Evolutionary conservation across 2,113 vertebrate species (phyloP).

Genomic region (Otis tarda): DNA sequence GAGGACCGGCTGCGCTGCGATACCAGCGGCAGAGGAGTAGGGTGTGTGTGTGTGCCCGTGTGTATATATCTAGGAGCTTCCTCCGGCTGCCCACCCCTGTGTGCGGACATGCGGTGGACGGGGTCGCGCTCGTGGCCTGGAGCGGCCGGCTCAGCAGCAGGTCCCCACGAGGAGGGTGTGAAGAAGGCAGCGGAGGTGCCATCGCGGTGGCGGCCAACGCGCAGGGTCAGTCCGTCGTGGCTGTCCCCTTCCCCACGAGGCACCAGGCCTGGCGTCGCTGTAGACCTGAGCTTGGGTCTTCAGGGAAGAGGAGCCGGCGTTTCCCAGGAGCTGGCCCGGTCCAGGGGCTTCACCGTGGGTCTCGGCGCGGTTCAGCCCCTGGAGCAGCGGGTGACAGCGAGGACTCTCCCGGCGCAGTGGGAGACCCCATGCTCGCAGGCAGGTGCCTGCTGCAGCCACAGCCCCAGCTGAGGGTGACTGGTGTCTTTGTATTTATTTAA

Average conservation of each 20-base stretch:
- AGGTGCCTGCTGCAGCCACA: background rate
- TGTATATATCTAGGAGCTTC: constrained; percentile 43
- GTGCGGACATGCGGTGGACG: background rate
- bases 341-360: background rate
- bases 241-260: background rate
- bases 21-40: background rate
- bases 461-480: background rate
- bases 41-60: constrained; percentile 37
- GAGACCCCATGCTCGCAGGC: background rate
- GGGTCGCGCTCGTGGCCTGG: background rate
- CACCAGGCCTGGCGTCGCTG: background rate
- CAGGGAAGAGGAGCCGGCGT: background rate
- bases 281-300: background rate
- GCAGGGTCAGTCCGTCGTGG: background rate
- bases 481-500: constrained; percentile 67
- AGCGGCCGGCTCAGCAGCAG: background rate
- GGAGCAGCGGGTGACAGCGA: background rate
- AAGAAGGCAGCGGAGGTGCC: background rate
- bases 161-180: background rate
- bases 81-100: background rate
- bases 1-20: background rate
- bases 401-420: accelerated
- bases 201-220: background rate
- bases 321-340: background rate
- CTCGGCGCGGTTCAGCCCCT: background rate